phyloP scores from a whole-genome alignment of 1,140 invertebrate genomes.

The Diuraphis noxia region DNA sequence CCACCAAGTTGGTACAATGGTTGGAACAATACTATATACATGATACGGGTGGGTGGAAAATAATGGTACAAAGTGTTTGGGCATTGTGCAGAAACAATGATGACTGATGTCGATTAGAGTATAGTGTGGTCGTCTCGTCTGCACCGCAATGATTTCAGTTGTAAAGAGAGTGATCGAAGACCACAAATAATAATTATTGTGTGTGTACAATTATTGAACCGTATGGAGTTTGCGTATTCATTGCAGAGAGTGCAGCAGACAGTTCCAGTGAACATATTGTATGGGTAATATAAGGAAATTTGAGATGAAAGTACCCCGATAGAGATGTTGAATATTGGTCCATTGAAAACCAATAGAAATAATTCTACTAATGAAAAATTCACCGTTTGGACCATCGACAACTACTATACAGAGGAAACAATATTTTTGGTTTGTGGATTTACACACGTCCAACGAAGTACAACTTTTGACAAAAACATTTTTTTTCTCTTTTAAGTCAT shows the following conservation, averaged over 20 bases:
- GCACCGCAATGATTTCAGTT: neutral
- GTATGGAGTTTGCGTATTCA: neutral
- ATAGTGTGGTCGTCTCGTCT: neutral
- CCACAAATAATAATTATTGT: neutral
- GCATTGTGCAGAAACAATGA: constrained; percentile 49
- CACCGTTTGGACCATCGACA: neutral
- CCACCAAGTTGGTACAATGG: neutral
- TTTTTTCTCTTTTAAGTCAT: neutral
- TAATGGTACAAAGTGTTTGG: constrained; percentile 43
- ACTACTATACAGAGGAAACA: neutral
- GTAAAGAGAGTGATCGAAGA: neutral
- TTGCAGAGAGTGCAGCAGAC: neutral
- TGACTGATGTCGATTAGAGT: constrained; percentile 28
- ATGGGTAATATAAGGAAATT: neutral
- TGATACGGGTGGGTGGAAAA: neutral
- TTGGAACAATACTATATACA: constrained; percentile 15
- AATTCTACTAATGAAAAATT: neutral
- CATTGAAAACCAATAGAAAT: neutral
- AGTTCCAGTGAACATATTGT: neutral
- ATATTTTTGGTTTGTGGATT: neutral
- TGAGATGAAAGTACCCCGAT: neutral
- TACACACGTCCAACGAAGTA: neutral
- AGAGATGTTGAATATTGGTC: too few species aligned
- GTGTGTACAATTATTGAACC: neutral
- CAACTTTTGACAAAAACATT: neutral